Evolutionary conservation across 1,140 invertebrate species (phyloP), one percentile per base, ranked within the genome.

Genomic region (Eufriesea mexicana): DNA sequence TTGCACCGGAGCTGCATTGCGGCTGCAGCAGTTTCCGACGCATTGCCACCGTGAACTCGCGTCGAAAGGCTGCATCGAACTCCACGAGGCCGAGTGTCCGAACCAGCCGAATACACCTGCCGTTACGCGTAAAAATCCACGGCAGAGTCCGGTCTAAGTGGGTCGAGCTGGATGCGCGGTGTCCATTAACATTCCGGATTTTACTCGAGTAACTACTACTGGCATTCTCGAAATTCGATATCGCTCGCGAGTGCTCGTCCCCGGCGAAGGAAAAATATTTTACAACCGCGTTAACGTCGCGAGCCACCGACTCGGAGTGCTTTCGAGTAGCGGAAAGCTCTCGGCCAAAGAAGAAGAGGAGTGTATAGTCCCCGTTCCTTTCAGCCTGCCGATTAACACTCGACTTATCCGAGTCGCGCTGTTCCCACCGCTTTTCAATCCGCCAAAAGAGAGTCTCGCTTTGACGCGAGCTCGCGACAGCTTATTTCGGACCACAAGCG

Each of bases 1-100:
- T 85, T 71, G 82, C 71, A 83, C 77, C 62, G 70, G 85, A 87
- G 87, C 90, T 91, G 90, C 90, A 91, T 90, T 91, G 90, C 90
- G 90, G 89, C 89, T 91, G 90, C 90, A 89, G 88, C 89, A 85
- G 79, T 74, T 76, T 54, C 72, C 90, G 89, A 91, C 89, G 90
- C 89, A 91, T 89, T 90, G 88, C 86, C 88, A 87, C 72, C 86
- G 89, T 89, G 82, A 75, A 80, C 68, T 73, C 68, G 72, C 77
- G 59, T 84, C 71, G 83, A 54, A 75, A 79, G 80, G 54, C 80
- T 84, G 82, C 85, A 79, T 84, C 76, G 70, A 83, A 59, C 42
- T 5, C 76, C 71, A 79, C 49, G 45, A 49, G 81, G 45, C 57
- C 49, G 28, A 67, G 25, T 28, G 67, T 47, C 61, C 72, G 61